These are phyloP conservation scores for Zaprionus davidi DNA, from an alignment of 1,140 invertebrate genomes.

Conservation along the genomic window DNA sequence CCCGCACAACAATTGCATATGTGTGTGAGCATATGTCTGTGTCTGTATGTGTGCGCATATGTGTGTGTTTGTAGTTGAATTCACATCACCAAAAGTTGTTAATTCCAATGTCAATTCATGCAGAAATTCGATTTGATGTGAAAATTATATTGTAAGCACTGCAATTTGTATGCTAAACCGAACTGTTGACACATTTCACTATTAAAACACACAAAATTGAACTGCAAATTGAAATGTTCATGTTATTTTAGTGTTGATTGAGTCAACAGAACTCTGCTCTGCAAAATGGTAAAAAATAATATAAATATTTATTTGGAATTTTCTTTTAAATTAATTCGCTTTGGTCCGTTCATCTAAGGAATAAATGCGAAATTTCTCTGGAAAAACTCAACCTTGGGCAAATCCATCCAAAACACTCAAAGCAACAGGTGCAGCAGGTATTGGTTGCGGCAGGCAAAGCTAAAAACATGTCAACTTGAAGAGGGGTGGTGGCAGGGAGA, in stretches of 20 bases:
- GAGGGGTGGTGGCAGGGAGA: neutral
- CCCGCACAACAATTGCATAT: too few species aligned
- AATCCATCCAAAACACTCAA: too few species aligned
- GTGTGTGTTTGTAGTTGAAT: neutral
- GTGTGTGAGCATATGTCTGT: too few species aligned
- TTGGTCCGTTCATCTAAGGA: too few species aligned
- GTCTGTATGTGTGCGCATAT: neutral
- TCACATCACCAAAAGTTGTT: neutral
- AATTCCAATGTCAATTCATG: constrained; percentile 1
- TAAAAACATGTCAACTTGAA: neutral
- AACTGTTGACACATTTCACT: constrained; percentile 1
- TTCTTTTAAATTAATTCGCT: too few species aligned
- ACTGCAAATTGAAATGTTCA: neutral
- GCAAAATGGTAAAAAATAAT: too few species aligned
- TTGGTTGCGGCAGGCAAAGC: too few species aligned
- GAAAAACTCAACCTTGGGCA: too few species aligned
- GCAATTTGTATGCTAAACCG: constrained; percentile 6
- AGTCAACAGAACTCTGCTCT: neutral
- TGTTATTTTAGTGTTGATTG: neutral
- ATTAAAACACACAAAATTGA: neutral
- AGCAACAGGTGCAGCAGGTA: constrained; percentile 3
- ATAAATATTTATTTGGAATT: neutral
- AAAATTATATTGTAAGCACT: neutral
- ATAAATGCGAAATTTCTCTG: too few species aligned
- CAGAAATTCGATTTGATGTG: constrained; percentile 5